Percentiles rank a stretch among this genome's conserved stretches.
These are phyloP conservation scores for Acanthurus leucopareius DNA, from an alignment of 2,797 vertebrate species.

Conservation along the genomic window DNA sequence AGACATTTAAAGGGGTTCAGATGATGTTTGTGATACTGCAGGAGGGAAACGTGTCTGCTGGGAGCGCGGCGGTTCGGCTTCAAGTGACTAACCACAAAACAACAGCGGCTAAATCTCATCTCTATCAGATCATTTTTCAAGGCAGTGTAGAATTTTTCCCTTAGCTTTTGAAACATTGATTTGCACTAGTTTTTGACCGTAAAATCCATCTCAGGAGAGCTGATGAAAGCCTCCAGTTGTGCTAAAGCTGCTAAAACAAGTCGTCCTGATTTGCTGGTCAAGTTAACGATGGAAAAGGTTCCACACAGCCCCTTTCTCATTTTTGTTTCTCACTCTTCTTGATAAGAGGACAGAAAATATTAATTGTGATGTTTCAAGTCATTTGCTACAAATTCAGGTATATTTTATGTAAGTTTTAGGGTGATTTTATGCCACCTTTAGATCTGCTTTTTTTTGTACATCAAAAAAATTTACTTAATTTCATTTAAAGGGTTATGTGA, in stretches of 20 bases:
- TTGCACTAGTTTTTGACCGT: conserved; percentile 9
- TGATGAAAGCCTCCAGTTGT: not conserved
- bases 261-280: not conserved
- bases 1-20: not conserved
- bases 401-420: not conserved
- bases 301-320: not conserved
- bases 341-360: not conserved
- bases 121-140: conserved; percentile 7
- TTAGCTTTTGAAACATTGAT: conserved; percentile 24
- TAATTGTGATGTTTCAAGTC: not conserved
- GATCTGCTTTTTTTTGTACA: too few species aligned
- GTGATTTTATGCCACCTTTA: not conserved
- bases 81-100: not conserved
- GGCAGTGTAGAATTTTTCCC: not conserved
- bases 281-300: not conserved
- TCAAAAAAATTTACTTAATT: too few species aligned
- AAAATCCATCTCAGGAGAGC: not conserved
- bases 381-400: not conserved
- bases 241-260: not conserved
- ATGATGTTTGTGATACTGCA: not conserved
- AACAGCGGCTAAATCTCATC: not conserved
- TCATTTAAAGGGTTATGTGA: too few species aligned
- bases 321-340: not conserved
- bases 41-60: not conserved
- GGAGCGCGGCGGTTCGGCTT: not conserved